A percentile compares a stretch with the other conserved stretches of the same genome.
phyloP scores from a whole-genome alignment of 2,797 vertebrate genomes.

The Muscicapa comitata region DNA sequence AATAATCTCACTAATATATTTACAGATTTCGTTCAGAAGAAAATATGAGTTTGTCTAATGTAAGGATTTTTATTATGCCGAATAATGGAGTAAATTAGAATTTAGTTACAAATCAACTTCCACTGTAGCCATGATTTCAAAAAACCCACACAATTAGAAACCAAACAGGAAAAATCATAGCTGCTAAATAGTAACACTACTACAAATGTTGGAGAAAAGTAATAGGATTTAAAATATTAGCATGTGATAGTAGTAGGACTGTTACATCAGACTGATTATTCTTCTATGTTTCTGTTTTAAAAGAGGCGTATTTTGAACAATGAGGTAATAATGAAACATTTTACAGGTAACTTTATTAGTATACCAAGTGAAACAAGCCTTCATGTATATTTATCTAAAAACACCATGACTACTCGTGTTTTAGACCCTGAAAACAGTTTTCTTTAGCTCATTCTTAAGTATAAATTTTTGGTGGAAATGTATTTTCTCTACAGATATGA shows the following conservation, averaged over 20 bases:
- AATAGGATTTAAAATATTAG: background rate
- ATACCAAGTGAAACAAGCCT: background rate
- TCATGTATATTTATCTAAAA: background rate
- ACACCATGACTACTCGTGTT: background rate
- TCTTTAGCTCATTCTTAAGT: background rate
- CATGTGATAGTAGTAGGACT: background rate
- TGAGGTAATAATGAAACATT: background rate
- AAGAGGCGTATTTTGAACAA: background rate
- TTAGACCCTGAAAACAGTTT: background rate
- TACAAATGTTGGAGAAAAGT: background rate
- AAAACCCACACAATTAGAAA: background rate
- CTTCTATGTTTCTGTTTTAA: background rate
- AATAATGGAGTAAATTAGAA: background rate
- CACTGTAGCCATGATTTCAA: background rate
- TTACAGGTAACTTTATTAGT: background rate
- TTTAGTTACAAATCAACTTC: background rate
- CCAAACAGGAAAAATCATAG: background rate
- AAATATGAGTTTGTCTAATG: background rate
- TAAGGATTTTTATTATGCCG: background rate
- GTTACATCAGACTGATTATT: background rate
- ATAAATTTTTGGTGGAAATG: background rate
- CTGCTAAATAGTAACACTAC: background rate
- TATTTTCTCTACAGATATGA: background rate
- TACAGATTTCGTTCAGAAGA: background rate
- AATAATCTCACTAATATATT: background rate